phyloP scores from a whole-genome alignment of 2,888 invertebrate genomes.

The Trileptium ribeirensis region DNA sequence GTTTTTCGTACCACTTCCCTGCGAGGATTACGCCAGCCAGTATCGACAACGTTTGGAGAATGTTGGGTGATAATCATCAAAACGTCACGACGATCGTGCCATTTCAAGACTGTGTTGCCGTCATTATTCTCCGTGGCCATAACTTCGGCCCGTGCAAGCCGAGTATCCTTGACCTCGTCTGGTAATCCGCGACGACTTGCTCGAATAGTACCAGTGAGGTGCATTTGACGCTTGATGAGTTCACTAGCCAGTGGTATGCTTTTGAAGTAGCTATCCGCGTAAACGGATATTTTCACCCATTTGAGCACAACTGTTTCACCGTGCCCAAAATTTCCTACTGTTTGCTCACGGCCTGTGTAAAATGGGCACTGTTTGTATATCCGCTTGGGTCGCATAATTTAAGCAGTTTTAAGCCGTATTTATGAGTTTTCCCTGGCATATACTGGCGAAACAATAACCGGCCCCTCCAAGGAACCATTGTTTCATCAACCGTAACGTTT shows the following conservation, averaged over 20 bases:
- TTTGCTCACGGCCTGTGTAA: too few species aligned
- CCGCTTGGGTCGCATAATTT: not conserved
- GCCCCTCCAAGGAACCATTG: slow-evolving; percentile 5
- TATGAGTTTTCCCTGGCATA: not conserved
- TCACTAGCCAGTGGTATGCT: not conserved
- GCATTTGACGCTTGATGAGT: slow-evolving; percentile 38
- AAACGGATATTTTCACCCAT: not conserved
- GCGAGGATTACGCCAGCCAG: too few species aligned
- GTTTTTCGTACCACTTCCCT: not conserved
- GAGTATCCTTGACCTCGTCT: slow-evolving; percentile 42
- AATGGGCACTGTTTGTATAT: too few species aligned
- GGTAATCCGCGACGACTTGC: slow-evolving; percentile 48
- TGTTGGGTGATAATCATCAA: slow-evolving; percentile 48
- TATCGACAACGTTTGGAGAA: slow-evolving; percentile 37
- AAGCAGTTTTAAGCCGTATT: not conserved
- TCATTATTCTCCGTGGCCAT: slow-evolving; percentile 43
- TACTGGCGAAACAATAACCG: slow-evolving; percentile 4
- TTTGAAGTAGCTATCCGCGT: not conserved
- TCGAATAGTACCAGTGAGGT: slow-evolving; percentile 32
- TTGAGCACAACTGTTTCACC: too few species aligned
- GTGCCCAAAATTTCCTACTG: too few species aligned
- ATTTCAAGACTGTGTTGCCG: slow-evolving; percentile 39
- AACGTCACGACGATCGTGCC: slow-evolving; percentile 47
- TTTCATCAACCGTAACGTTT: not conserved
- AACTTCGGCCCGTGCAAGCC: slow-evolving; percentile 43